Evolutionary conservation across 2,888 invertebrate species (phyloP).

Genomic region (Eupsilia transversa): DNA sequence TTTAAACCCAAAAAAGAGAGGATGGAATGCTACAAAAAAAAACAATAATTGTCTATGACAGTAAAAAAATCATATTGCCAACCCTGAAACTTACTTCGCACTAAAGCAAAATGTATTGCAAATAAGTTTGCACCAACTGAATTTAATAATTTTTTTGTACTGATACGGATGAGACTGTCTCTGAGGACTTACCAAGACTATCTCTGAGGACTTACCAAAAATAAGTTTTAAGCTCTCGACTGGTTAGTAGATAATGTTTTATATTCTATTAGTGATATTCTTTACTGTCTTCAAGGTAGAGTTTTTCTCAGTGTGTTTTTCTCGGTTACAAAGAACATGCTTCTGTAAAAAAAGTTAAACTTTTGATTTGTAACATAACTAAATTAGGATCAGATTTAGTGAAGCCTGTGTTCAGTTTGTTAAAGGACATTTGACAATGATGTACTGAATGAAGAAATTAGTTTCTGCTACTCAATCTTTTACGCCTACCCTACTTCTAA

Average conservation of each 20-base stretch:
- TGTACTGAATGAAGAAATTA: background rate
- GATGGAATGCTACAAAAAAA: slow-evolving; percentile 7
- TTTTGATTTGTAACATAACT: background rate
- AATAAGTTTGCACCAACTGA: background rate
- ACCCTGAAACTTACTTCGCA: slow-evolving; percentile 11
- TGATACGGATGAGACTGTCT: background rate
- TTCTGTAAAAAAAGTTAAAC: background rate
- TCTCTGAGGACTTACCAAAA: background rate
- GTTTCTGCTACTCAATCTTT: slow-evolving; percentile 1
- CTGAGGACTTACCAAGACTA: background rate
- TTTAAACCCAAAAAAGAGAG: slow-evolving; percentile 62
- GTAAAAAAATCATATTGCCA: background rate
- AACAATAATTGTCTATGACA: background rate
- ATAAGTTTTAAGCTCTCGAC: background rate
- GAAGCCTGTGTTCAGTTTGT: slow-evolving; percentile 25
- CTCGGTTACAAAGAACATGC: background rate
- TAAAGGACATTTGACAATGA: background rate
- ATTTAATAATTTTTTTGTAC: background rate
- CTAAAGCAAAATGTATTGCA: background rate
- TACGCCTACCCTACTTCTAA: background rate
- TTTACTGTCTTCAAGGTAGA: background rate
- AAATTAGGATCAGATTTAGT: background rate
- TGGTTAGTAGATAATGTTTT: slow-evolving; percentile 21
- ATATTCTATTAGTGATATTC: background rate
- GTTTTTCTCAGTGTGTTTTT: background rate